Conservation (phyloP, 1,140 invertebrate species). For the Nixonia krombeini region DNA sequence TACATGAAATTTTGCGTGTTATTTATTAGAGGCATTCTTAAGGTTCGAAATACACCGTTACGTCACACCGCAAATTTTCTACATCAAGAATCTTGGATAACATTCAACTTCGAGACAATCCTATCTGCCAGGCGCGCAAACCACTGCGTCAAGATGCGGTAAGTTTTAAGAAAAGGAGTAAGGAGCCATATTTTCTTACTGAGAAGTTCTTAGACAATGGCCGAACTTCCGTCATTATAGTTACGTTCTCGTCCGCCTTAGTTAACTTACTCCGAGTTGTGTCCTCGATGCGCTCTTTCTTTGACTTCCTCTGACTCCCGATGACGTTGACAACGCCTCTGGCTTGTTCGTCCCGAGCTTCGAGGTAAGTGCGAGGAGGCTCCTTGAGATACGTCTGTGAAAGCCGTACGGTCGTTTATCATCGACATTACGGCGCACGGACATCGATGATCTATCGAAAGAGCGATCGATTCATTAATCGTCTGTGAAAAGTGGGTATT, state of each 20-base stretch:
- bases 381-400: conserved; percentile 10
- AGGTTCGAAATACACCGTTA: too few relatives aligned
- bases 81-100: conserved; percentile 28
- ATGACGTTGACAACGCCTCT: conserved; percentile 22
- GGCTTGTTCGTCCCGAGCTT: conserved; percentile 3
- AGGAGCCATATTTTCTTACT: conserved; percentile 55
- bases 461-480: conserved; percentile 50
- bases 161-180: conserved; percentile 53
- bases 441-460: conserved; percentile 28
- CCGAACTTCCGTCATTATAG: conserved; percentile 63
- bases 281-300: conserved; percentile 18
- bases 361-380: conserved; percentile 7
- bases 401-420: conserved; percentile 34
- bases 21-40: too few relatives aligned
- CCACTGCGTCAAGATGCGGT: conserved; percentile 45
- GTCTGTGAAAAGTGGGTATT: conserved; percentile 22
- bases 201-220: conserved; percentile 56
- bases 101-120: conserved; percentile 46
- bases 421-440: conserved; percentile 19
- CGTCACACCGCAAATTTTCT: conserved; percentile 27
- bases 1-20: too few relatives aligned
- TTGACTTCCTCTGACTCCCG: conserved; percentile 38
- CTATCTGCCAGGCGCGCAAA: conserved; percentile 43
- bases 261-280: conserved; percentile 55
- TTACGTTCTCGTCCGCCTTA: conserved; percentile 53